Evolutionary conservation across 2,113 vertebrate genomes (phyloP).

Genomic region (Actenoides lindsayi): DNA sequence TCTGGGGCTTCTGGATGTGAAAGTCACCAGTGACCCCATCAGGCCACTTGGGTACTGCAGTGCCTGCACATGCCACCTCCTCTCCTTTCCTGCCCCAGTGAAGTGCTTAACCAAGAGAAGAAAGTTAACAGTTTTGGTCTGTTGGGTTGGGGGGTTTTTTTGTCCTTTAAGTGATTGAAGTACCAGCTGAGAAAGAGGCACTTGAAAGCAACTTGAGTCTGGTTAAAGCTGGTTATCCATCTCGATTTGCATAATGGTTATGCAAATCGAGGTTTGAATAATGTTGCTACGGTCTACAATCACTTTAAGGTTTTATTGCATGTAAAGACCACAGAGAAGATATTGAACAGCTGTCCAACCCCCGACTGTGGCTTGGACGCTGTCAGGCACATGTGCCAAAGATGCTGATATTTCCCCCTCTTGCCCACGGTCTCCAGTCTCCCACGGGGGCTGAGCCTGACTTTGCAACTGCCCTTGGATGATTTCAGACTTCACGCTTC

Average conservation of each 20-base stretch:
- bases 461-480: not conserved
- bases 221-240: slow-evolving; percentile 62
- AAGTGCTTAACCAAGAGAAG: not conserved
- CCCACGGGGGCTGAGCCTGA: not conserved
- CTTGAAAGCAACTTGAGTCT: slow-evolving; percentile 43
- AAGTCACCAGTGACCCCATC: slow-evolving; percentile 12
- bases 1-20: not conserved
- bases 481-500: not conserved
- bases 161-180: slow-evolving; percentile 1
- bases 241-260: slow-evolving; percentile 64
- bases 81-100: not conserved
- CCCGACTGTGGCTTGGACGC: rapidly evolving
- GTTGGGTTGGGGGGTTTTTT: not conserved
- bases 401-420: not conserved
- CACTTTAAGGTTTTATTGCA: not conserved
- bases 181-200: not conserved
- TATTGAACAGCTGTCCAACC: not conserved
- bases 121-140: not conserved
- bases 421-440: rapidly evolving
- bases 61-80: not conserved
- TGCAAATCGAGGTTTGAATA: not conserved
- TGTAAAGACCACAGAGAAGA: not conserved
- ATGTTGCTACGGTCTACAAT: slow-evolving; percentile 1
- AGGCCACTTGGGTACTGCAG: not conserved
- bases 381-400: rapidly evolving